phyloP scores from a whole-genome alignment of 2,888 invertebrate genomes.

The Drosophila austrosaltans region DNA sequence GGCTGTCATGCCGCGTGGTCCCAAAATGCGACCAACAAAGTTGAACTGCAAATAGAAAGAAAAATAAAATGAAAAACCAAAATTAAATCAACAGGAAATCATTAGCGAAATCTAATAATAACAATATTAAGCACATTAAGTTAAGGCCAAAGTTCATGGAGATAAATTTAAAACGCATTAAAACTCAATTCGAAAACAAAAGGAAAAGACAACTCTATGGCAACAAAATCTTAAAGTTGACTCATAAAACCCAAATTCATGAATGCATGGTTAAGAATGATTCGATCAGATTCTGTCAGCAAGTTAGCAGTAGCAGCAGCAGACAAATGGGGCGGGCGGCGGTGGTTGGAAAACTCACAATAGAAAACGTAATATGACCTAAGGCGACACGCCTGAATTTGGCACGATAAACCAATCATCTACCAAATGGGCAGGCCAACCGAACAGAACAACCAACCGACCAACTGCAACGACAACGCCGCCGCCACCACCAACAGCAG shows the following conservation, averaged over 20 bases:
- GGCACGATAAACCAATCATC: conserved; percentile 80
- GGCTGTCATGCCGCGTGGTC: conserved; percentile 99
- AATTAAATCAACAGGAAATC: conserved; percentile 64
- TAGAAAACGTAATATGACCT: conserved; percentile 64
- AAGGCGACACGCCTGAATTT: conserved; percentile 75
- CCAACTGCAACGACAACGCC: conserved; percentile 48
- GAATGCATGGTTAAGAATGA: conserved; percentile 16
- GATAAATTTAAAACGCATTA: conserved; percentile 70
- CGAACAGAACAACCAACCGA: conserved; percentile 18
- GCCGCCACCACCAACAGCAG: too few relatives aligned
- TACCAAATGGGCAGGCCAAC: conserved; percentile 37
- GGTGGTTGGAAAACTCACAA: conserved; percentile 24
- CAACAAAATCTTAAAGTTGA: conserved; percentile 34
- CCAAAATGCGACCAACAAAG: conserved; percentile 99
- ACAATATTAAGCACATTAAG: conserved; percentile 36
- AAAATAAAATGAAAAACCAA: conserved; percentile 66
- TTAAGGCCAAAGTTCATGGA: conserved; percentile 33
- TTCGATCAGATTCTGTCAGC: conserved; percentile 35
- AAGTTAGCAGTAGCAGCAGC: conserved; percentile 11
- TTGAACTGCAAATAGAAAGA: conserved; percentile 93
- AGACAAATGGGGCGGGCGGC: neutral
- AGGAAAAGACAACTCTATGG: conserved; percentile 2
- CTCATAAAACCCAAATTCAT: conserved; percentile 40
- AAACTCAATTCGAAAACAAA: conserved; percentile 25
- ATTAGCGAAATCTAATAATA: conserved; percentile 56